Evolutionary conservation across 2,888 invertebrate species (phyloP).

Genomic region (Drosophila kuntzei): DNA sequence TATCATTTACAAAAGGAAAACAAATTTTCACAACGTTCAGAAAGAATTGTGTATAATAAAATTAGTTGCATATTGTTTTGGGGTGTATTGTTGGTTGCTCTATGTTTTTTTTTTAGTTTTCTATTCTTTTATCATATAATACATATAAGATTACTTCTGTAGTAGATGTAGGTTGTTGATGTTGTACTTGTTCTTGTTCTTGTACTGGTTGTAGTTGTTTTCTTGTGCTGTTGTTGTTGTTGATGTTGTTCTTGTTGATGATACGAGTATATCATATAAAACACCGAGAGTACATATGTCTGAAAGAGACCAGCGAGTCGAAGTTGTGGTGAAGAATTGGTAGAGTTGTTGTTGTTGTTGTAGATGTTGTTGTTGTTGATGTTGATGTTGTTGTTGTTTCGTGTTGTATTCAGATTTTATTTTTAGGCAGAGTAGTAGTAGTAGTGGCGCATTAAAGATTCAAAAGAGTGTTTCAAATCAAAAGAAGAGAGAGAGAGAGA

Average conservation of each 20-base stretch:
- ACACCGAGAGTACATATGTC: slow-evolving; percentile 77
- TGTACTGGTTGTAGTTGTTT: slow-evolving; percentile 48
- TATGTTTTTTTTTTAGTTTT: slow-evolving; percentile 32
- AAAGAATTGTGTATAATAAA: slow-evolving; percentile 46
- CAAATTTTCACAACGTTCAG: slow-evolving; percentile 62
- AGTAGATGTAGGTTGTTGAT: slow-evolving; percentile 62
- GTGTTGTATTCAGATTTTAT: slow-evolving; percentile 32
- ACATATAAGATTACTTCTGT: slow-evolving; percentile 60
- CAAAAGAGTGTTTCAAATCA: slow-evolving; percentile 72
- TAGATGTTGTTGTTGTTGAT: slow-evolving; percentile 46
- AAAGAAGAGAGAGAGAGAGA: slow-evolving; percentile 66
- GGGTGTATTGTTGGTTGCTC: slow-evolving; percentile 26
- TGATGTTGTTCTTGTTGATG: slow-evolving; percentile 56
- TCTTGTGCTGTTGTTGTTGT: slow-evolving; percentile 63
- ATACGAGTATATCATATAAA: slow-evolving; percentile 62
- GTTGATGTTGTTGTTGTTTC: slow-evolving; percentile 57
- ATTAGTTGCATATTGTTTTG: slow-evolving; percentile 29
- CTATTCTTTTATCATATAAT: slow-evolving; percentile 38
- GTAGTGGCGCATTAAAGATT: slow-evolving; percentile 77
- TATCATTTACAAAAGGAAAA: slow-evolving; percentile 42
- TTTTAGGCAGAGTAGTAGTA: slow-evolving; percentile 70
- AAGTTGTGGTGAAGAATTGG: slow-evolving; percentile 58
- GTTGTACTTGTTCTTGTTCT: slow-evolving; percentile 57
- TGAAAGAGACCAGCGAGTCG: slow-evolving; percentile 72
- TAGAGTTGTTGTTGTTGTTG: slow-evolving; percentile 56